These are phyloP conservation scores for Blera fallax DNA, from an alignment of 2,888 invertebrate species.

Conservation along the genomic window DNA sequence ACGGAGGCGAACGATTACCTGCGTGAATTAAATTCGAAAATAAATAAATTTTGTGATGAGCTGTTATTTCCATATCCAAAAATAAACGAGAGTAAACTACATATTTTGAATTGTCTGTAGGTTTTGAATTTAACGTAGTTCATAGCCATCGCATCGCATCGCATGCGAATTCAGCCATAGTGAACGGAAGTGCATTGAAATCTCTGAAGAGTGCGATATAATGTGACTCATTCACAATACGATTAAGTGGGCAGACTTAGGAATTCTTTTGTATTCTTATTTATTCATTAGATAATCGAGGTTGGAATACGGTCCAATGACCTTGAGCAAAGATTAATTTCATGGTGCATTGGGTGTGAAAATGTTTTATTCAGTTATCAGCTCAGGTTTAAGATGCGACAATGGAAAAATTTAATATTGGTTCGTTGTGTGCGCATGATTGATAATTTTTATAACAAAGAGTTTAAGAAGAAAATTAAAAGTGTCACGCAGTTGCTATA, in stretches of 20 bases:
- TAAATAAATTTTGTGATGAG: background rate
- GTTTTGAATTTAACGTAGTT: constrained; percentile 26
- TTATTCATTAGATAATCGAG: constrained; percentile 40
- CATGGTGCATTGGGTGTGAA: background rate
- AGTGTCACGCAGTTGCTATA: constrained; percentile 20
- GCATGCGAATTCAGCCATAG: background rate
- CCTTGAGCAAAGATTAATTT: constrained; percentile 26
- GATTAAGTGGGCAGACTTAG: constrained; percentile 20
- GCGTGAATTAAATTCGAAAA: background rate
- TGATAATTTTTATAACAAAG: background rate
- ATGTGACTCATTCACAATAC: constrained; percentile 58
- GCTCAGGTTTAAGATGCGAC: background rate
- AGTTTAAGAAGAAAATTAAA: constrained; percentile 9
- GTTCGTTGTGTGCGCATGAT: background rate
- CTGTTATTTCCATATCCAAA: background rate
- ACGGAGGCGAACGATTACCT: constrained; percentile 16
- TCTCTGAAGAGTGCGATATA: background rate
- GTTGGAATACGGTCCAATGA: constrained; percentile 40
- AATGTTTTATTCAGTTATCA: background rate
- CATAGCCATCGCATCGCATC: constrained; percentile 1
- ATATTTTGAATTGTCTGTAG: no score
- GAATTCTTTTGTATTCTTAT: constrained; percentile 45
- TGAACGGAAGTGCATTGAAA: constrained; percentile 39
- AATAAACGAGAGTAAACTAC: background rate
- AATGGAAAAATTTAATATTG: background rate